Base-by-base conservation (phyloP, 2,797 vertebrate genomes). In the Miichthys miiuy region DNA sequence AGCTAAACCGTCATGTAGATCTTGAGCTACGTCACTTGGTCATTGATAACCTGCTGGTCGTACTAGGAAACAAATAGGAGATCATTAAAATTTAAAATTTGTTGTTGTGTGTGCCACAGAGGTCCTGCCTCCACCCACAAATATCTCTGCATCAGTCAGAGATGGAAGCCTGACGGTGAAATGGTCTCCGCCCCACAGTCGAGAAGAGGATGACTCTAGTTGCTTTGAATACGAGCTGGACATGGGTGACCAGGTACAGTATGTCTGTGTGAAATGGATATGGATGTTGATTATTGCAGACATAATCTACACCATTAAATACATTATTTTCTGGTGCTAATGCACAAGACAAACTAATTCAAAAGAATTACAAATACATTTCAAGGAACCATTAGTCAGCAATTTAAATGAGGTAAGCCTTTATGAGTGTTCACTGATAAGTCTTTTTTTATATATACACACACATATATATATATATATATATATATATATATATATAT, bases 191-290 rank as follows among this genome's bases (percentile, higher is more conserved):
- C 89, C 90, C 6, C 0, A 0, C 3, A 70, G 3, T 2, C n/a
- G 3, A 0, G 1, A 0, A 0, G 0, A 0, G 0, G 0, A 0
- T 0, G 0, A 0, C 0, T 0, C 0, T 0, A 0, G 0, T 0
- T 93, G 91, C 58, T 89, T 83, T 21, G 50, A 86, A 11, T 91
- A 87, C 57, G 42, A 93, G 80, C 68, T 94, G 68, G 75, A 79
- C 47, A 18, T 90, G 20, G 87, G 78, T 18, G 67, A 80, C 8
- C 58, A 87, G 92, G 92, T 94, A 79, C 17, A 62, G 11, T 20
- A 9, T 14, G 44, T 38, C 21, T 46, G 10, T 38, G 2, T 34
- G 5, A 38, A 0, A 3, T 14, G 25, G n/a, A 47, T 52, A 18
- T 42, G 20, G 18, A n/a, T 57, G 51, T 30, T 44, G 11, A 54